Evolutionary conservation across 2,113 vertebrate genomes (phyloP), one percentile per base, ranked within the genome.

Genomic region (Ailurus styani): DNA sequence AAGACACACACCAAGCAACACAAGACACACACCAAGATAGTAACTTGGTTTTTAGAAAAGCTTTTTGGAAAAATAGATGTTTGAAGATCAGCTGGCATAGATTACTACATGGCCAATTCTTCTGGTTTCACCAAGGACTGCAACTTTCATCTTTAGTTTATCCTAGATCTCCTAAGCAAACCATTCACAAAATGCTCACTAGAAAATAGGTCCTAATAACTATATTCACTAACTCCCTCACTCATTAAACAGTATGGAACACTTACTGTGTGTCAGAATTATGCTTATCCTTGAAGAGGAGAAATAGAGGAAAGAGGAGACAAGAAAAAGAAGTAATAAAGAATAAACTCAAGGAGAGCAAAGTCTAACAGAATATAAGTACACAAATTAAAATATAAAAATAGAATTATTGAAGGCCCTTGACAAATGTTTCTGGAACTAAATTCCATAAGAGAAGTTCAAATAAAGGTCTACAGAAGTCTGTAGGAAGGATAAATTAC

Each of bases 361-460:
- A 85, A 66, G 21, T 52, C 68, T 60, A 86, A 93, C 34, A 94
- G 82, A 93, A 82, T 88, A 37, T 70, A 89, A 89, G 5, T 52
- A 64, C 8, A 79, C 34, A 96, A 18, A 60, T 73, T 57, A 94
- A 96, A 92, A 82, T 72, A 70, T 52, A 95, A 40, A 79, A 77
- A 75, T 29, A 62, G 55, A 97, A 52, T 23, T 83, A 68, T 20
- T 70, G 17, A 92, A 87, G 50, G 5, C 23, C 91, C 31, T 83
- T 79, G 90, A 83, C 66, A 95, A 90, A 92, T 91, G 23, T 72
- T 97, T 91, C 72, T 83, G 93, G 47, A 88, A 86, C 66, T 78
- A 96, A 93, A 17, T 47, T 91, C 60, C 45, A 18, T 78, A 94
- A 60, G 42, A 87, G 52, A 93, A 90, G 3, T 34, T 73, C 29